These are phyloP conservation scores for Drosophila formosana DNA, from an alignment of 2,888 invertebrate species.

Conservation along the genomic window DNA sequence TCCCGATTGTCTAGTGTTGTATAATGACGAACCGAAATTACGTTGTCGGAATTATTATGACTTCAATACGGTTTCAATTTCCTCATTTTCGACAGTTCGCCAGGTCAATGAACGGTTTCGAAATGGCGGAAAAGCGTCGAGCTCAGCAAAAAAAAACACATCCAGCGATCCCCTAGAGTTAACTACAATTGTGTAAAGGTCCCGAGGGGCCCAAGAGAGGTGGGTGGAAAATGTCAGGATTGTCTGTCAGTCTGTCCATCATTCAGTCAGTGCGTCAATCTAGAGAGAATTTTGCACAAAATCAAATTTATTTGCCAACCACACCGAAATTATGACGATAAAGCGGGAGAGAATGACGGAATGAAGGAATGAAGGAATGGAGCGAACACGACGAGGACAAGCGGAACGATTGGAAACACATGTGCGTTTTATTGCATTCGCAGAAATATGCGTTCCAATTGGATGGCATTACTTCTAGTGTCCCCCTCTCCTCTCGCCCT, in stretches of 20 bases:
- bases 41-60: conserved; percentile 61
- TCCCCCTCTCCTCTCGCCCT: neutral
- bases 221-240: conserved; percentile 24
- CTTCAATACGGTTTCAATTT: conserved; percentile 64
- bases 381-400: conserved; percentile 6
- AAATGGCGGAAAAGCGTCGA: conserved; percentile 39
- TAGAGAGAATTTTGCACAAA: conserved; percentile 64
- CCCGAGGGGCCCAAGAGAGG: neutral
- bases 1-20: conserved; percentile 17
- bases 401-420: conserved; percentile 63
- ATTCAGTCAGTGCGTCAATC: conserved; percentile 62
- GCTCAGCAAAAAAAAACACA: conserved; percentile 52
- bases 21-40: conserved; percentile 31
- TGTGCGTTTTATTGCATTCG: conserved; percentile 76
- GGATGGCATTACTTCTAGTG: conserved; percentile 10
- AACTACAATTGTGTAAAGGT: conserved; percentile 31
- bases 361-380: neutral
- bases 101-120: conserved; percentile 44
- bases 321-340: conserved; percentile 72
- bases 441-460: conserved; percentile 66
- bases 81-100: conserved; percentile 23
- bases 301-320: conserved; percentile 79
- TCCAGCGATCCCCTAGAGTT: conserved; percentile 38
- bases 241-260: conserved; percentile 52
- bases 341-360: conserved; percentile 3